Evolutionary conservation across 2,888 invertebrate genomes (phyloP).

Genomic region (Suillia variegata): DNA sequence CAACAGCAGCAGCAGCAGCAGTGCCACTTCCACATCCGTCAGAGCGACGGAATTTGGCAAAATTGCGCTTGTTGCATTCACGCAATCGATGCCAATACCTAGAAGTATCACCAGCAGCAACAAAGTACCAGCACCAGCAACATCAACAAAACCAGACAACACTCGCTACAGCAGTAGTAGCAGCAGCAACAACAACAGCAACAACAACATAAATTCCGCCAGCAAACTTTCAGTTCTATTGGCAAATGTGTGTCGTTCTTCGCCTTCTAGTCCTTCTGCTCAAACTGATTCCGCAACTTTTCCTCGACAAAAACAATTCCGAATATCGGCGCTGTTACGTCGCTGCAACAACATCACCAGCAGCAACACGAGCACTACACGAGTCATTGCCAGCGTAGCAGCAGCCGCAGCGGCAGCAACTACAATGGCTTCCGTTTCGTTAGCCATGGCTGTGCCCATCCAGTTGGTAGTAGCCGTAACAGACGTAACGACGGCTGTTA

Average conservation of each 20-base stretch:
- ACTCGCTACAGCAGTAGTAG: not conserved
- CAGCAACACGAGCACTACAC: not conserved
- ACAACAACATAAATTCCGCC: no score
- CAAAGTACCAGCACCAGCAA: constrained; percentile 1
- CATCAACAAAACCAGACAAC: not conserved
- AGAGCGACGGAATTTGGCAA: not conserved
- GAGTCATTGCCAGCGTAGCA: not conserved
- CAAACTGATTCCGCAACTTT: no score
- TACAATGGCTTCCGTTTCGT: constrained; percentile 18
- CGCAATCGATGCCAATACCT: no score
- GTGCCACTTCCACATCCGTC: not conserved
- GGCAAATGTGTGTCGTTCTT: no score
- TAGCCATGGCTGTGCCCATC: constrained; percentile 10
- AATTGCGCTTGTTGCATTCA: not conserved
- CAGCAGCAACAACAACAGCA: not conserved
- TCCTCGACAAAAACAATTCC: no score
- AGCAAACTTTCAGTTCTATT: no score
- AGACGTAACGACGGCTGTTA: not conserved
- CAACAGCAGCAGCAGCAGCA: constrained; percentile 5
- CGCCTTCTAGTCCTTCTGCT: no score
- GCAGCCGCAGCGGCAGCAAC: constrained; percentile 14
- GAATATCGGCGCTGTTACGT: no score
- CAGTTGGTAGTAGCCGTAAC: constrained; percentile 9
- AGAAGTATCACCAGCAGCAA: no score
- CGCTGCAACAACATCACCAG: not conserved